Base-by-base conservation (phyloP, 2,113 vertebrate genomes). In the Marmota flaviventris region DNA sequence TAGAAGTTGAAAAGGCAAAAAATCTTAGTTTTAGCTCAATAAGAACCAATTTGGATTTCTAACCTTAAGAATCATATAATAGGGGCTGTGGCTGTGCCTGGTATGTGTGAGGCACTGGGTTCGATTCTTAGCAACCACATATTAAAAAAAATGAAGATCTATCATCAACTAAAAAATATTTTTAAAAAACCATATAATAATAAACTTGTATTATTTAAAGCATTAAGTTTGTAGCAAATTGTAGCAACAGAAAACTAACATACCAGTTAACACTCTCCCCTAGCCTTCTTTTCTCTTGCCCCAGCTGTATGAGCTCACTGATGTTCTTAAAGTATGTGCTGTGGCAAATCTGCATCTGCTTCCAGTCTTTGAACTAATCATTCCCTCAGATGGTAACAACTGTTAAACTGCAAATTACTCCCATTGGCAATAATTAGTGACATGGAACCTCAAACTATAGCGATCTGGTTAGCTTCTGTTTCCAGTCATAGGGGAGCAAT, bases 381-480 rank as follows among this genome's bases (percentile, higher is more conserved):
- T 39, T 78, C 20, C n/a, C 20, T 91, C 53, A 91, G 53, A 7
- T 4, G 61, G 88, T 70, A 85, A 32, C 53, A 56, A n/a, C 65
- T 73, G 78, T 17, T 92, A 83, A 78, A 91, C 29, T 73, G 53
- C 89, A 81, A 65, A 73, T 53, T 72, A 85, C 65, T 65, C 63
- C 69, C 63, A 1, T 10, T 53, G 27, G 69, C 18, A 69, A 51
- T 53, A 81, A 53, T 63, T 65, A 39, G 42, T 65, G 20, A 87
- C 61, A 27, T 18, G 37, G 20, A 27, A 48, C 51, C 45, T 79
- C 32, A 16, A 53, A 70, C 37, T 69, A 17, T 29, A 34, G 70
- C 24, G 27, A 76, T 24, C 7, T 39, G 27, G 11, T 27, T 53
- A 34, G 89, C 45, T 65, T 70, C 17, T 70, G 51, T 29, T 58